Base-by-base conservation (phyloP, 2,888 invertebrate species). In the Synanthedon formicaeformis region DNA sequence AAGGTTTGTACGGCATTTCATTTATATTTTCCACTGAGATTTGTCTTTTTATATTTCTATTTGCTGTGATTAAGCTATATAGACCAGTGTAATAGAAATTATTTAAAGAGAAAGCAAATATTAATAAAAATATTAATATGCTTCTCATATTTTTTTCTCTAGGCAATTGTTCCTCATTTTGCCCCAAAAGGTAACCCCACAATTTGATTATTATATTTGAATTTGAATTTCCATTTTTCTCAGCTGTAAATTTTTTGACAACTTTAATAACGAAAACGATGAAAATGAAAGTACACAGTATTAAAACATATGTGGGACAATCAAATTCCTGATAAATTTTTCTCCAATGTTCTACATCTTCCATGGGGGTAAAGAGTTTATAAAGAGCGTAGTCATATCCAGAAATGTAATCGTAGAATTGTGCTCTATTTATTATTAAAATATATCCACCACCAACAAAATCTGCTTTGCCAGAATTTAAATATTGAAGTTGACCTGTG, bases 71-170 rank as follows among this genome's bases (percentile, higher is more conserved):
- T 48, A 79, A 66, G 58, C 76, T 75, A 53, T 68, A 73, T 23
- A 79, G 58, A 12, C 72, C 69, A 4, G 79, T 77, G 50, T 69
- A 75, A 54, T 81, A 83, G 58, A 83, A 81, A 55, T 63, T 78
- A 3, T 57, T 60, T 11, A 81, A 69, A 50, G 72, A 78, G 57
- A 74, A 82, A 45, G 78, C 70, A 41, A 77, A 82, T 70, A 73
- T 72, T 56, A 78, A 63, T 82, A 82, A 82, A 52, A 60, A 62
- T 23, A 75, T 52, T 23, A 76, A 61, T 8, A 81, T 56, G 0
- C 57, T 53, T 59, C 71, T 67, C 40, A 75, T 60, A 41, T 62
- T 63, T 50, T 62, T 67, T 6, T 66, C 58, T 54, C 55, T 66
- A 2, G 70, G 59, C 48, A 77, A 56, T 1, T 62, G 66, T 40